A percentile compares a stretch with the other conserved stretches of the same genome.
These are phyloP conservation scores for Lophius americanus DNA, from an alignment of 2,797 vertebrate genomes.

Conservation along the genomic window DNA sequence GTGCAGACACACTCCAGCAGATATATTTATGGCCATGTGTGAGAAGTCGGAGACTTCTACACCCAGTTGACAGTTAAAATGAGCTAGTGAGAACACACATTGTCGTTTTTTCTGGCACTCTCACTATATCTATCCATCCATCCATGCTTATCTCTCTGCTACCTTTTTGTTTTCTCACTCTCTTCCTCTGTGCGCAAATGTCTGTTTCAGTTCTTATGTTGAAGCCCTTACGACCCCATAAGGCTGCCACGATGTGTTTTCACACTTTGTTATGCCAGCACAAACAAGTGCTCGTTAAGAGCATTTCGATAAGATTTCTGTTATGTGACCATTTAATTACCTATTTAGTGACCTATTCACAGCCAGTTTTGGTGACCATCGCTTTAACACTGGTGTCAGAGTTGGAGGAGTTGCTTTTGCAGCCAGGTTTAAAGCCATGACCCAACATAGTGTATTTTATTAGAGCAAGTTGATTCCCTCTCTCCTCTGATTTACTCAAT, in stretches of 20 bases:
- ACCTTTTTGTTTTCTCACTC: constrained; percentile 11
- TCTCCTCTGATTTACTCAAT: constrained; percentile 39
- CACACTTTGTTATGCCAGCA: background rate
- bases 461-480: constrained; percentile 14
- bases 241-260: constrained; percentile 16
- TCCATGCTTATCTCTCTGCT: constrained; percentile 25
- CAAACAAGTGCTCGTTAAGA: background rate
- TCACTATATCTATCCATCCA: constrained; percentile 36
- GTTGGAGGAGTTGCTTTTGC: constrained; percentile 25
- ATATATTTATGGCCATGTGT: constrained; percentile 55
- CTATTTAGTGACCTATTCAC: constrained; percentile 8
- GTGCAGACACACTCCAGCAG: constrained; percentile 34
- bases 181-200: background rate
- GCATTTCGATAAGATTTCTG: constrained; percentile 1
- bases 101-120: constrained; percentile 34
- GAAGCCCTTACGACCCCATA: constrained; percentile 5
- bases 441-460: background rate
- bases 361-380: constrained; percentile 4
- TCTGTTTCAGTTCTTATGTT: constrained; percentile 20
- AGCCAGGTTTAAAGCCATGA: constrained; percentile 13
- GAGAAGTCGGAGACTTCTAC: constrained; percentile 42
- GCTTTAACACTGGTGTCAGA: constrained; percentile 28
- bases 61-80: constrained; percentile 32
- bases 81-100: constrained; percentile 42
- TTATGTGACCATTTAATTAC: background rate